A percentile compares a stretch with the other conserved stretches of the same genome.
phyloP scores from a whole-genome alignment of 2,797 vertebrate genomes.

The Chaenodraco wilsoni region DNA sequence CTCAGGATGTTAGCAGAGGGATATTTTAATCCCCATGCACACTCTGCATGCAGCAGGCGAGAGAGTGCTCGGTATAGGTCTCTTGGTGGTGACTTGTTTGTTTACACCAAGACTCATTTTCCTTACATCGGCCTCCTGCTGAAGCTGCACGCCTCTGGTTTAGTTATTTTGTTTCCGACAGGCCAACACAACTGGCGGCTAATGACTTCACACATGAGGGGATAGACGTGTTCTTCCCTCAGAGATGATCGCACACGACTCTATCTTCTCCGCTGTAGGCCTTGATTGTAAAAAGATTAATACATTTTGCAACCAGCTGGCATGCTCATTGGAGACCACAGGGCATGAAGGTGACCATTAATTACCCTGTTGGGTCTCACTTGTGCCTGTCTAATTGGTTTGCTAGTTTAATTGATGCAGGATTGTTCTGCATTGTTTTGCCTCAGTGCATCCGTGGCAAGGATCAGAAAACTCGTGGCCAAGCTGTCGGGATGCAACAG shows the following conservation, averaged over 20 bases:
- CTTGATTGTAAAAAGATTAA: constrained; percentile 49
- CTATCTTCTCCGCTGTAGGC: constrained; percentile 12
- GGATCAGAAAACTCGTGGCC: constrained; percentile 22
- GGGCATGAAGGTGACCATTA: constrained; percentile 59
- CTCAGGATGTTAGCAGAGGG: constrained; percentile 19
- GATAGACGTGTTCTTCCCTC: constrained; percentile 31
- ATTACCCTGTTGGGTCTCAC: constrained; percentile 48
- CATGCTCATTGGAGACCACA: constrained; percentile 50
- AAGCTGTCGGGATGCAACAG: constrained; percentile 25
- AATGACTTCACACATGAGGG: constrained; percentile 64
- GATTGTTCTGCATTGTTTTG: constrained; percentile 41
- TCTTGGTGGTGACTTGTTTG: constrained; percentile 39
- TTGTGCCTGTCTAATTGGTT: constrained; percentile 53
- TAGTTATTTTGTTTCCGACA: constrained; percentile 42
- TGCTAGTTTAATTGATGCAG: constrained; percentile 54
- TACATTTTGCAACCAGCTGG: constrained; percentile 48
- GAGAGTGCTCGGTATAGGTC: constrained; percentile 4
- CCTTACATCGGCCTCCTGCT: constrained; percentile 9
- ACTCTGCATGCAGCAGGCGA: neutral
- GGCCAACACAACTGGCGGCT: constrained; percentile 57
- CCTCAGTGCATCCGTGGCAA: constrained; percentile 28
- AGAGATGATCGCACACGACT: constrained; percentile 35
- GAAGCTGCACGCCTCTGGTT: constrained; percentile 28
- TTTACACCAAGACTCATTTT: constrained; percentile 35
- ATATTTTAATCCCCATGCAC: constrained; percentile 40